These are phyloP conservation scores for Candoia aspera DNA, from an alignment of 2,113 vertebrate species.

Conservation along the genomic window DNA sequence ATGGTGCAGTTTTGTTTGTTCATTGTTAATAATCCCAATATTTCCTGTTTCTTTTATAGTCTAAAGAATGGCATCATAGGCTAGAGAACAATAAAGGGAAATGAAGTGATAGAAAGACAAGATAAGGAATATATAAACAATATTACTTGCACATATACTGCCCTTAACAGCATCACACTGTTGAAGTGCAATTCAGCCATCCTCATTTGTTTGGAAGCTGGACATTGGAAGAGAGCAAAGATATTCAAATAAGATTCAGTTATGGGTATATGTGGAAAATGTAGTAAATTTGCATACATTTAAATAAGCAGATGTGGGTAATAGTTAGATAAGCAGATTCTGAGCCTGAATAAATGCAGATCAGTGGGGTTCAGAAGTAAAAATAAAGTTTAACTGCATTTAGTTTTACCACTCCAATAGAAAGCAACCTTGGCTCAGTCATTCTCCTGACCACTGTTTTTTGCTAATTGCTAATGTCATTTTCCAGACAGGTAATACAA, in stretches of 20 bases:
- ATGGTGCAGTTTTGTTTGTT: constrained; percentile 6
- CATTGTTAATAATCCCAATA: constrained; percentile 14
- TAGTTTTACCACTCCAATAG: neutral
- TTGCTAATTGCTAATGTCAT: constrained; percentile 46
- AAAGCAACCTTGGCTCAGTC: neutral
- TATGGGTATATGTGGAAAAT: neutral
- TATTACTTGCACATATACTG: neutral
- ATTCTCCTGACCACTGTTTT: neutral
- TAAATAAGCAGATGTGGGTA: too few relatives aligned
- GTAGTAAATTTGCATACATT: neutral
- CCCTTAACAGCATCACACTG: neutral
- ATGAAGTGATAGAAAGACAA: constrained; percentile 23
- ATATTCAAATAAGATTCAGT: neutral
- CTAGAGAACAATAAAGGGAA: constrained; percentile 31
- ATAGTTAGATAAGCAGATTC: neutral
- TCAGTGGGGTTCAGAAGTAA: neutral
- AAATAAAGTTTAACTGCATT: neutral
- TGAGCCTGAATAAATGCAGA: neutral
- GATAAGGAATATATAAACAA: constrained; percentile 33
- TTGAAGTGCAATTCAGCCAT: neutral
- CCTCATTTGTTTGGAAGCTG: neutral
- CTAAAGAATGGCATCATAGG: constrained; percentile 20
- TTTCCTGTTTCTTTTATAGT: constrained; percentile 20
- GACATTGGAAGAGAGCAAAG: neutral
- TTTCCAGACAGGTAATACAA: constrained; percentile 66